Percentiles rank a stretch among this genome's conserved stretches.
phyloP scores from a whole-genome alignment of 2,888 invertebrate genomes.

The Pardosa pseudoannulata region DNA sequence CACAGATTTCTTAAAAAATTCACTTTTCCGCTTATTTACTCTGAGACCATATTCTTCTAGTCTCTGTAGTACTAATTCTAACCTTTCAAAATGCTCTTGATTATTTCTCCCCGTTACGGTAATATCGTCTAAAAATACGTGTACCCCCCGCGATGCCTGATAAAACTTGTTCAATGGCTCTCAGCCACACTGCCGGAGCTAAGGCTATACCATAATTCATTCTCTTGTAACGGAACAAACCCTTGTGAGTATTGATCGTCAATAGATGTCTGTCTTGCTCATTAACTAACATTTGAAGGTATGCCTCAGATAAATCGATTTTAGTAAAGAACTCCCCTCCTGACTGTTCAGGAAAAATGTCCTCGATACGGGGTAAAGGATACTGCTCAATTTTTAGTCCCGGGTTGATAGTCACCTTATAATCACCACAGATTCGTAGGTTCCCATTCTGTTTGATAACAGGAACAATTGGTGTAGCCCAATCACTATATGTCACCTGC shows the following conservation, averaged over 20 bases:
- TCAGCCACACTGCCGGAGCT: constrained; percentile 75
- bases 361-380: constrained; percentile 75
- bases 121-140: no score
- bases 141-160: constrained; percentile 21
- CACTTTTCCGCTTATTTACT: constrained; percentile 13
- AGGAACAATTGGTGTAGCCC: constrained; percentile 46
- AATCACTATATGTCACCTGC: constrained; percentile 43
- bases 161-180: constrained; percentile 37
- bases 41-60: constrained; percentile 13
- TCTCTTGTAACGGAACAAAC: constrained; percentile 74
- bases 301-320: constrained; percentile 76
- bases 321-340: constrained; percentile 74
- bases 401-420: constrained; percentile 75
- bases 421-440: constrained; percentile 76
- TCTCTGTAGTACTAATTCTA: constrained; percentile 23
- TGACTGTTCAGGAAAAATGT: constrained; percentile 75
- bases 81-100: constrained; percentile 29
- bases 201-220: constrained; percentile 77
- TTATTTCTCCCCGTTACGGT: constrained; percentile 25
- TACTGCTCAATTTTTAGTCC: constrained; percentile 75
- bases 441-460: constrained; percentile 44
- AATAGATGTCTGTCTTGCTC: constrained; percentile 74
- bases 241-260: constrained; percentile 75
- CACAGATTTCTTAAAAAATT: constrained; percentile 35
- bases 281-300: constrained; percentile 76